Conservation (phyloP, 2,797 vertebrate species). For the Ptychobarbus kaznakovi region DNA sequence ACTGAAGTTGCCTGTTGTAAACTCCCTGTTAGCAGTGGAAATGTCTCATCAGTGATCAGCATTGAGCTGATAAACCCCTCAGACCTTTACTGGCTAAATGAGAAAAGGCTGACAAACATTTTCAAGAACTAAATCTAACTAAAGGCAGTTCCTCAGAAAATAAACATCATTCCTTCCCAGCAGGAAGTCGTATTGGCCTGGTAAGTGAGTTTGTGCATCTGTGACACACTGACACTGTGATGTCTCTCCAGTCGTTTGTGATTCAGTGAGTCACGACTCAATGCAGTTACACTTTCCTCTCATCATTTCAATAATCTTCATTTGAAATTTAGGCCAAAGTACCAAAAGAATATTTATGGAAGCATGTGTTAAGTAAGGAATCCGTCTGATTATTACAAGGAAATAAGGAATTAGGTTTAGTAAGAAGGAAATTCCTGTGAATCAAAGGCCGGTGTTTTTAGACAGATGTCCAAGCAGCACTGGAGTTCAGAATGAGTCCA, state of each 20-base stretch:
- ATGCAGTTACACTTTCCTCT: not conserved
- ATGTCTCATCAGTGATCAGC: not conserved
- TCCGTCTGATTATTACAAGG: slow-evolving; percentile 9
- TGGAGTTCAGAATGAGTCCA: not conserved
- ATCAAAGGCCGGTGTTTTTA: not conserved
- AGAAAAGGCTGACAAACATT: not conserved
- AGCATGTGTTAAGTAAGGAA: not conserved
- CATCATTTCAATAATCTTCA: not conserved
- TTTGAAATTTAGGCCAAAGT: not conserved
- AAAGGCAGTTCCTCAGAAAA: slow-evolving; percentile 6
- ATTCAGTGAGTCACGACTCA: slow-evolving; percentile 2
- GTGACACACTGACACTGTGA: not conserved
- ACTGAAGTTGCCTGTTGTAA: not conserved
- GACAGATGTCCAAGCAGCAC: not conserved
- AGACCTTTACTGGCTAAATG: not conserved
- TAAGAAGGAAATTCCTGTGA: not conserved
- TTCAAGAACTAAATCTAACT: not conserved
- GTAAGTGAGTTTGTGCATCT: not conserved
- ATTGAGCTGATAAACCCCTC: not conserved
- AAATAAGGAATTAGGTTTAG: not conserved
- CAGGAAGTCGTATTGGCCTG: not conserved
- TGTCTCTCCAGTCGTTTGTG: slow-evolving; percentile 6
- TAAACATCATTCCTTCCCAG: slow-evolving; percentile 16
- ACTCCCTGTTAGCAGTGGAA: not conserved
- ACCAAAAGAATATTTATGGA: not conserved